Conservation (phyloP, 2,797 vertebrate species). For the Pseudotriccus pelzelni region DNA sequence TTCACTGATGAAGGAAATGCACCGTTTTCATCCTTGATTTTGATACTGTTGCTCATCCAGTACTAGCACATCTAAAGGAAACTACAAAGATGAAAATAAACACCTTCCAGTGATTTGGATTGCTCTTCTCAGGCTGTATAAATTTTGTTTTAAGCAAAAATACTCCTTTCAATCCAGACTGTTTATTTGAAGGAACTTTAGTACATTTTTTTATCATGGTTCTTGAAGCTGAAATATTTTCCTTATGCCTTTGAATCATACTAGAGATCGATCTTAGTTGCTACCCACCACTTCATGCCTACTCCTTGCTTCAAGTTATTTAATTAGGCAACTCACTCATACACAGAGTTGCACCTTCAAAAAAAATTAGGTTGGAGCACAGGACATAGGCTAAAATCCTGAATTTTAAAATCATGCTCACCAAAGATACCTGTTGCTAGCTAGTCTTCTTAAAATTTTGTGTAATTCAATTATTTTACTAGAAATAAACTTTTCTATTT, state of each 20-base stretch:
- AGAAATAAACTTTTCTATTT: not conserved
- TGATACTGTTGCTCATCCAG: not conserved
- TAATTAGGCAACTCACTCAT: not conserved
- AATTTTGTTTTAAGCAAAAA: not conserved
- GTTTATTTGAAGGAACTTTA: not conserved
- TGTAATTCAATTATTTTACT: not conserved
- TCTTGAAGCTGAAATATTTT: not conserved
- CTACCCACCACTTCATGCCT: not conserved
- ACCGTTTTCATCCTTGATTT: not conserved
- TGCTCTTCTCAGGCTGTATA: not conserved
- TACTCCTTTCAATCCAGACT: not conserved
- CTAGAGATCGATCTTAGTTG: not conserved
- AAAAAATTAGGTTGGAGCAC: not conserved
- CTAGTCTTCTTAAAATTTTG: not conserved
- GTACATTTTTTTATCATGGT: not conserved
- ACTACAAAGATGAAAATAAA: not conserved
- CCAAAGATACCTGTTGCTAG: not conserved
- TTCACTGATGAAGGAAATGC: not conserved
- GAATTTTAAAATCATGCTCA: not conserved
- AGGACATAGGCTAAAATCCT: not conserved
- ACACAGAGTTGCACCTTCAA: not conserved
- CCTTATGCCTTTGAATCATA: not conserved
- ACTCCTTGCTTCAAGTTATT: not conserved
- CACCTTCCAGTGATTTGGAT: not conserved
- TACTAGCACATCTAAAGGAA: not conserved